These are phyloP conservation scores for Eurytemora carolleeae DNA, from an alignment of 1,140 invertebrate species.

Conservation along the genomic window DNA sequence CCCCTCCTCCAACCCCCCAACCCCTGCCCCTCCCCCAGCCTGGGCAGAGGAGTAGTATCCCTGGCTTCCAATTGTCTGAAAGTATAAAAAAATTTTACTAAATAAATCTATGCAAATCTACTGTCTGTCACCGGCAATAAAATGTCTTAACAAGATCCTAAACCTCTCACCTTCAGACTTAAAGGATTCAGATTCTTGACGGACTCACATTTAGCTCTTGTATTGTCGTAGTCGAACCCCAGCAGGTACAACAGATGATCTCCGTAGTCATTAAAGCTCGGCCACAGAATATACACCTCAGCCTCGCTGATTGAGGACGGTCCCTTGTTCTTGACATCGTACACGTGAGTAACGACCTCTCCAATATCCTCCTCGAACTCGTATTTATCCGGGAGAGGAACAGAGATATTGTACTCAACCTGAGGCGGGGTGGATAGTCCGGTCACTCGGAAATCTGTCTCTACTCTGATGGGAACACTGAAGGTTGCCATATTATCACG, in stretches of 20 bases:
- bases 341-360: conserved; percentile 60
- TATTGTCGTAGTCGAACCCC: conserved; percentile 1
- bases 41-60: not conserved
- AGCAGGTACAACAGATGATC: conserved; percentile 5
- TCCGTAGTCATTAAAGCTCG: conserved; percentile 37
- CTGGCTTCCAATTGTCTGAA: too few relatives aligned
- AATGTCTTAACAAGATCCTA: not conserved
- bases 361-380: conserved; percentile 50
- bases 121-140: too few relatives aligned
- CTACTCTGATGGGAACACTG: conserved; percentile 1
- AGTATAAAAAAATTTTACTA: too few relatives aligned
- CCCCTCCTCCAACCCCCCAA: not conserved
- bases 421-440: conserved; percentile 37
- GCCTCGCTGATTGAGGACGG: conserved; percentile 58
- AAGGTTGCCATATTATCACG: not conserved
- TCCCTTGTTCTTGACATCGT: conserved; percentile 60
- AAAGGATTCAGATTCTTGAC: conserved; percentile 5
- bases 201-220: not conserved
- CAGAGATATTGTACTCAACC: conserved; percentile 47
- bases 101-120: too few relatives aligned
- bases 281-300: conserved; percentile 59
- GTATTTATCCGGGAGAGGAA: conserved; percentile 27
- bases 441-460: conserved; percentile 6
- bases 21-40: not conserved
- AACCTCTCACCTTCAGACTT: conserved; percentile 2